These are phyloP conservation scores for Ferdinandea cuprea DNA, from an alignment of 2,888 invertebrate genomes.

Conservation along the genomic window DNA sequence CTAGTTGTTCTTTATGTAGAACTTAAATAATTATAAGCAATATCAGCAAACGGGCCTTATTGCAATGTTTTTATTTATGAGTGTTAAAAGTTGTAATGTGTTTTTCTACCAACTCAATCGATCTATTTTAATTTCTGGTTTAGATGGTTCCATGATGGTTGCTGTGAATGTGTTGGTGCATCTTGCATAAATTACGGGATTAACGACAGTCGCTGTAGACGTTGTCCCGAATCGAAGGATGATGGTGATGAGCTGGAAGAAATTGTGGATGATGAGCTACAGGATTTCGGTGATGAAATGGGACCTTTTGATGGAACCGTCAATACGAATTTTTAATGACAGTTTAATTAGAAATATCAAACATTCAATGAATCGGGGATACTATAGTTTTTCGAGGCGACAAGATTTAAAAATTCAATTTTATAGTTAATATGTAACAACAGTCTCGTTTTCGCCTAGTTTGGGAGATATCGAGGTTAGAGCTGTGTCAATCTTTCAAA, in stretches of 20 bases:
- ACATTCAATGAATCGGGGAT: constrained; percentile 11
- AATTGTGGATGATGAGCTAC: constrained; percentile 80
- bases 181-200: constrained; percentile 95
- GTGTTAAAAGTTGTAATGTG: constrained; percentile 65
- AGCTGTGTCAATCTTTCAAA: no score
- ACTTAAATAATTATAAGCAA: no score
- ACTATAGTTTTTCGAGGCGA: no score
- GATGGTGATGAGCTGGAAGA: constrained; percentile 83
- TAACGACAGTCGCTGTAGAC: constrained; percentile 90
- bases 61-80: no score
- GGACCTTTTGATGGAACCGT: constrained; percentile 83
- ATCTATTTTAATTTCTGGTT: constrained; percentile 8
- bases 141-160: constrained; percentile 96
- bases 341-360: constrained; percentile 17
- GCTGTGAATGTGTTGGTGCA: constrained; percentile 95
- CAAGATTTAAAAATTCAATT: no score
- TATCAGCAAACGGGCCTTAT: no score
- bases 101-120: background rate
- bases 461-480: no score
- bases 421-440: no score
- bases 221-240: constrained; percentile 87
- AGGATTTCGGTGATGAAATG: constrained; percentile 86
- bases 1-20: no score
- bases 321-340: constrained; percentile 76
- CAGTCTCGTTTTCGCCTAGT: no score